Percentiles rank a stretch among this genome's conserved stretches.
phyloP scores from a whole-genome alignment of 2,113 vertebrate species.

The Myiagra hebetior region DNA sequence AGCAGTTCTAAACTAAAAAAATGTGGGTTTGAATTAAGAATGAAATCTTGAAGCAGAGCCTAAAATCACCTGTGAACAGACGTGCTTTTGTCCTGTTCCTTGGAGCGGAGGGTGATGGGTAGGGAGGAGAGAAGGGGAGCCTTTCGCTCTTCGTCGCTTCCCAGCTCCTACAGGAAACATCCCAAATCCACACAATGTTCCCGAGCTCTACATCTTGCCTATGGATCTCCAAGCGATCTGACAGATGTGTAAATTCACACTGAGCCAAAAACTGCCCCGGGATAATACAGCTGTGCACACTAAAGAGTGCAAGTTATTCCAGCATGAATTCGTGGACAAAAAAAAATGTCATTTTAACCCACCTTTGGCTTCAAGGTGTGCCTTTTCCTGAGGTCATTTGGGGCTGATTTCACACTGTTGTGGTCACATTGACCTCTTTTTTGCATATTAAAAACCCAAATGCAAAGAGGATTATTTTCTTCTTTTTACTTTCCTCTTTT shows the following conservation, averaged over 20 bases:
- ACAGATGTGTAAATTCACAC: conserved; percentile 63
- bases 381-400: background rate
- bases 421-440: background rate
- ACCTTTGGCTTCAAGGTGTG: conserved; percentile 40
- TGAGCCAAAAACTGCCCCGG: conserved; percentile 51
- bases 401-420: background rate
- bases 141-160: background rate
- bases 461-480: background rate
- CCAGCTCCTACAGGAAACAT: conserved; percentile 52
- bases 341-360: background rate
- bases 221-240: conserved; percentile 49
- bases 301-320: conserved; percentile 23
- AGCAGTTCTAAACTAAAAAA: background rate
- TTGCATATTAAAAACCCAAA: background rate
- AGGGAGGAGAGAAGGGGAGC: background rate
- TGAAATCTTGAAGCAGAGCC: background rate
- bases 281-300: conserved; percentile 60
- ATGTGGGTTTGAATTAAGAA: background rate
- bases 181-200: conserved; percentile 48
- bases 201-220: background rate
- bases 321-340: background rate
- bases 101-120: background rate
- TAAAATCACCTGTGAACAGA: conserved; percentile 17
- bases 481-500: accelerated
- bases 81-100: background rate